Percentiles rank a stretch among this genome's conserved stretches.
Evolutionary conservation across 1,140 invertebrate genomes (phyloP).

Genomic region (Trinorchestia longiramus): DNA sequence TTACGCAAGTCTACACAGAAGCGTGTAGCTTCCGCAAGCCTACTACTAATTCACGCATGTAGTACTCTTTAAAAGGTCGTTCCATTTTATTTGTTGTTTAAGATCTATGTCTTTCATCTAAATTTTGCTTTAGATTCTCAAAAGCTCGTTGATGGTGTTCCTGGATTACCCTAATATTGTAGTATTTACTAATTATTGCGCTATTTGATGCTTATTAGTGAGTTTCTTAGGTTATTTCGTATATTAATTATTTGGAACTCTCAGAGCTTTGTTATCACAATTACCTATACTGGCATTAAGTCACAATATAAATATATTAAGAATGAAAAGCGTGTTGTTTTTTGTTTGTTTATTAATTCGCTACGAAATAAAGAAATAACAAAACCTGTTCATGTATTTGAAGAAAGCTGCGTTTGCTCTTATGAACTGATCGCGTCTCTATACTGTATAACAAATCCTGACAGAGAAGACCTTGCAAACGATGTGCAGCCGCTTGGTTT

Average conservation of each 20-base stretch:
- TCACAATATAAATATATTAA: background rate
- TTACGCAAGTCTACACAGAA: background rate
- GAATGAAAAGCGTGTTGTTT: background rate
- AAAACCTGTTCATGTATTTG: background rate
- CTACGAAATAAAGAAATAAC: background rate
- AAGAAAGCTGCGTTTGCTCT: background rate
- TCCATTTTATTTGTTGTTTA: background rate
- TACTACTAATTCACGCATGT: background rate
- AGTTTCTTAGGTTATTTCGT: background rate
- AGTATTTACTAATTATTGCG: background rate
- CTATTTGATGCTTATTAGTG: background rate
- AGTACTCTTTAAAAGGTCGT: background rate
- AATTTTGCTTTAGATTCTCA: background rate
- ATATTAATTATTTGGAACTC: background rate
- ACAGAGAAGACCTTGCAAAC: background rate
- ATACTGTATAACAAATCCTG: background rate
- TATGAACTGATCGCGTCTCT: background rate
- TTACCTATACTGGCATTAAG: background rate
- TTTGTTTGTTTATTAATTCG: background rate
- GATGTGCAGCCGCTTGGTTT: background rate
- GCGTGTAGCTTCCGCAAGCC: background rate
- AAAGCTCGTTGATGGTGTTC: background rate
- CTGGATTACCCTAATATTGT: background rate
- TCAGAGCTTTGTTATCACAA: background rate
- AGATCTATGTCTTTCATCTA: background rate